Evolutionary conservation across 2,888 invertebrate genomes (phyloP).

Genomic region (Acrocera orbiculus): DNA sequence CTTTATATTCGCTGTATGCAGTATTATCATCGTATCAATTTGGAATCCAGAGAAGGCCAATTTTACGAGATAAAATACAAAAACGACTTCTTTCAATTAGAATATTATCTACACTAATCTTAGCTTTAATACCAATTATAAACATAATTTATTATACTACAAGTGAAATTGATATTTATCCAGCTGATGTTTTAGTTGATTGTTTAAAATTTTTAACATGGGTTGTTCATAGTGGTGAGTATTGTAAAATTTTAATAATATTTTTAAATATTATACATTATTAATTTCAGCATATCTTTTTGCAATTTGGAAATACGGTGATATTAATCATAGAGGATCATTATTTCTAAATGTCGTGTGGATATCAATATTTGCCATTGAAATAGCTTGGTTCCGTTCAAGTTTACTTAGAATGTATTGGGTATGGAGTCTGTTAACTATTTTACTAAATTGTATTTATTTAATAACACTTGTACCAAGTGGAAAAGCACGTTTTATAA

Average conservation of each 20-base stretch:
- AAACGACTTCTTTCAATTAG: constrained; percentile 46
- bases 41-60: constrained; percentile 46
- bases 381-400: constrained; percentile 50
- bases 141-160: constrained; percentile 47
- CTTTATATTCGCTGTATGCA: constrained; percentile 53
- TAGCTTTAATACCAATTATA: constrained; percentile 49
- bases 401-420: constrained; percentile 37
- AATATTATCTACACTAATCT: constrained; percentile 40
- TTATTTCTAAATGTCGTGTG: constrained; percentile 47
- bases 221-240: constrained; percentile 62
- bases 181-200: constrained; percentile 52
- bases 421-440: constrained; percentile 41
- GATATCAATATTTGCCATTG: constrained; percentile 47
- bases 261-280: constrained; percentile 3
- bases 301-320: constrained; percentile 44
- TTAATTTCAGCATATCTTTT: constrained; percentile 36
- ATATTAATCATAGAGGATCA: constrained; percentile 57
- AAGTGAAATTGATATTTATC: constrained; percentile 34
- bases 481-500: constrained; percentile 30
- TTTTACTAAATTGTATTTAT: constrained; percentile 50
- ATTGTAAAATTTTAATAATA: background rate
- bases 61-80: constrained; percentile 44
- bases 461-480: constrained; percentile 51
- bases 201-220: constrained; percentile 59
- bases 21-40: constrained; percentile 64